Evolutionary conservation across 2,113 vertebrate genomes (phyloP), one percentile per base, ranked within the genome.

Genomic region (Triplophysa tibetana): DNA sequence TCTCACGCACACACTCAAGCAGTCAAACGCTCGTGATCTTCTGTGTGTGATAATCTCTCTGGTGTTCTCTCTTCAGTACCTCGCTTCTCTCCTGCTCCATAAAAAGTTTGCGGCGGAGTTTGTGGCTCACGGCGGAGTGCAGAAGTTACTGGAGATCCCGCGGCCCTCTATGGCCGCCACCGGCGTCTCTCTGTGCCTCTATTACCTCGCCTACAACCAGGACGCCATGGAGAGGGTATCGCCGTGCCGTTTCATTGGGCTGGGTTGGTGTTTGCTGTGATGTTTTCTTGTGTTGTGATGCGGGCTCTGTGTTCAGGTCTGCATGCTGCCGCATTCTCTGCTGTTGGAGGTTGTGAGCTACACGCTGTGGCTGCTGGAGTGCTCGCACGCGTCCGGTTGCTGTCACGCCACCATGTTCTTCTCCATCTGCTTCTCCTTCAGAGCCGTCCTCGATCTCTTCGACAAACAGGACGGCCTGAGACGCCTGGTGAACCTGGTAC

Each of bases 391-490:
- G n/a, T 99, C 98, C 0, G 97, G 97, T 78, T 97, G 97, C 91
- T 99, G 98, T 89, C 98, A 99, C 45, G 97, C 98, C 81, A 99
- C 98, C 84, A 99, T 99, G 98, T 99, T 99, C 91, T 99, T 99
- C 91, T 99, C 97, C 80, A 99, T 99, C 88, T 98, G 96, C 85
- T 99, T 99, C 89, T 96, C 97, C 52, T 99, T 99, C 87, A 96
- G 98, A 21, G 97, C 96, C 2, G 95, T 99, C 33, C 92, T 99
- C 82, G 96, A 99, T 83, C 96, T 99, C 66, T 99, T 99, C 29
- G 98, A 99, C 90, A 93, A 90, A 83, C 98, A 97, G n/a, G 98
- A 99, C 52, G 98, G 98, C 60, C 95, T 99, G 80, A 91, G 98
- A 0, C 95, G 98, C 11, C 94, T 99, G 56, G 97, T 99, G 84